A percentile compares a stretch with the other conserved stretches of the same genome.
Conservation (phyloP, 2,797 vertebrate species). For the Aythya fuligula region DNA sequence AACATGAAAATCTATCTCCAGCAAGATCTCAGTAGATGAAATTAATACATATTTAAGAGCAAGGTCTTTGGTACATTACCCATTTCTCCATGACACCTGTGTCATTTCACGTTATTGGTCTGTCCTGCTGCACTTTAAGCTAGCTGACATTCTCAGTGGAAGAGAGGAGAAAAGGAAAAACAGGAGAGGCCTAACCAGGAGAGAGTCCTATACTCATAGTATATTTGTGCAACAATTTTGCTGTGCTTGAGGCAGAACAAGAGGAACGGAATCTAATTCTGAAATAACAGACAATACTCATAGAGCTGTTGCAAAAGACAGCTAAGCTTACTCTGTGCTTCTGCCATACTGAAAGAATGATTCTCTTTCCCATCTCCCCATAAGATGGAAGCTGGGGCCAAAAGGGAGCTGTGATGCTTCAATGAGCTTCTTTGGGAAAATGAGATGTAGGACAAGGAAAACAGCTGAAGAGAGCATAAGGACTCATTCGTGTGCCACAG, state of each 20-base stretch:
- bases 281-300: not conserved
- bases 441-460: not conserved
- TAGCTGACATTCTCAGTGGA: not conserved
- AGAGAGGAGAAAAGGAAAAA: not conserved
- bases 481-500: not conserved
- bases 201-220: not conserved
- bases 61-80: not conserved
- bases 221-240: not conserved
- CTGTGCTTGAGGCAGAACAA: not conserved
- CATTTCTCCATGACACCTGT: not conserved
- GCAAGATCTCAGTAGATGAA: not conserved
- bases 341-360: rapidly evolving
- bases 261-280: not conserved
- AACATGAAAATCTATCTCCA: slow-evolving; percentile 1
- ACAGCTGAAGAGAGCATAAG: not conserved
- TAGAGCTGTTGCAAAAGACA: not conserved
- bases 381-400: not conserved
- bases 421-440: not conserved
- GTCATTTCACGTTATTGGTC: not conserved
- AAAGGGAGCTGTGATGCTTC: not conserved
- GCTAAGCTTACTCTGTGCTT: not conserved
- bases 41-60: not conserved
- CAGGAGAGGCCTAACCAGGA: not conserved
- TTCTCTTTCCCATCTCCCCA: not conserved
- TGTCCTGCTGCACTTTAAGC: not conserved